phyloP scores from a whole-genome alignment of 2,797 vertebrate genomes.

The Phrynocephalus vlangalii region DNA sequence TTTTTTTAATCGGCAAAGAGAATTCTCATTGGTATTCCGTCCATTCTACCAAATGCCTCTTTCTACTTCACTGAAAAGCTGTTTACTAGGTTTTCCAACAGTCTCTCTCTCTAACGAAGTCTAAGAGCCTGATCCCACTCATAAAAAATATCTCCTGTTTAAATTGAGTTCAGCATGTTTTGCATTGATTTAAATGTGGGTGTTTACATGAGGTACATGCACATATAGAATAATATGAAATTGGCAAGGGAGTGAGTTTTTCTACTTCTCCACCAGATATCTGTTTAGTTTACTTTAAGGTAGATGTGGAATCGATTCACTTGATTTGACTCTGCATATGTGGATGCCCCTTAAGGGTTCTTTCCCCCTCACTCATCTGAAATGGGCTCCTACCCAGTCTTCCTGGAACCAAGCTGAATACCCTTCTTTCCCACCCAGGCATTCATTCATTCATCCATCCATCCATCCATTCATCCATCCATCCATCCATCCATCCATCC shows the following conservation, averaged over 20 bases:
- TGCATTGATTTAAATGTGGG: too few relatives aligned
- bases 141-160: too few relatives aligned
- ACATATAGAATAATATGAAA: too few relatives aligned
- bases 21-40: background rate
- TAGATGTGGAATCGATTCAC: too few relatives aligned
- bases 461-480: too few relatives aligned
- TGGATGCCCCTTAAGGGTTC: too few relatives aligned
- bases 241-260: too few relatives aligned
- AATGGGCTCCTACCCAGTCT: background rate
- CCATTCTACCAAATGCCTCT: background rate
- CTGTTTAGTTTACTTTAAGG: too few relatives aligned
- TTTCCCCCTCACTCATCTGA: background rate
- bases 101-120: background rate
- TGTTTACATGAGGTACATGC: too few relatives aligned
- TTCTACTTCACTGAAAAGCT: background rate
- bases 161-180: too few relatives aligned
- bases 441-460: background rate
- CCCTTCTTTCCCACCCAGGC: background rate
- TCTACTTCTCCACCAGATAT: too few relatives aligned
- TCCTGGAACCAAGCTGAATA: background rate
- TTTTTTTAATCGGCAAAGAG: conserved; percentile 63
- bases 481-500: accelerated
- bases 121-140: background rate
- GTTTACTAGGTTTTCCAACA: background rate
- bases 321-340: too few relatives aligned